Evolutionary conservation across 2,113 vertebrate genomes (phyloP).

Genomic region (Atlantisia rogersi): DNA sequence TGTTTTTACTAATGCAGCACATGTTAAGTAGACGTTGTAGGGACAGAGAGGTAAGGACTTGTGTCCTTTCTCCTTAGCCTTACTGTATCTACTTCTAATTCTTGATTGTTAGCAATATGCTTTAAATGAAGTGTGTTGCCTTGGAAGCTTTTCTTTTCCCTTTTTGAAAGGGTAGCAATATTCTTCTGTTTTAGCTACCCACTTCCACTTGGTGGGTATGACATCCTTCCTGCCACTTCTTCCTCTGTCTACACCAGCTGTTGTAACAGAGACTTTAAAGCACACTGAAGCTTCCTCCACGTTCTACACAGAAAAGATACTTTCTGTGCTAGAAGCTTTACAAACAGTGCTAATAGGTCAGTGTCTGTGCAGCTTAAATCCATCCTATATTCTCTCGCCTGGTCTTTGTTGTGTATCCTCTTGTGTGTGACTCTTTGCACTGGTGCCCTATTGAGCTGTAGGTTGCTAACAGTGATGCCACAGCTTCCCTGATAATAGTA

Average conservation of each 20-base stretch:
- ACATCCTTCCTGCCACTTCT: background rate
- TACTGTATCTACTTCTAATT: background rate
- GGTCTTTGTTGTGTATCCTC: background rate
- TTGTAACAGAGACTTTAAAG: background rate
- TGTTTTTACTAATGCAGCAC: background rate
- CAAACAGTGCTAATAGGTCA: background rate
- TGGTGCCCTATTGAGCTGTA: background rate
- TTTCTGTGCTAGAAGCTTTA: background rate
- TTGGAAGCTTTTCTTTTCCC: background rate
- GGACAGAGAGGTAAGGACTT: background rate
- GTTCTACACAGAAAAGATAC: background rate
- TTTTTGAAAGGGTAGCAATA: background rate
- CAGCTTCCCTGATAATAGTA: background rate
- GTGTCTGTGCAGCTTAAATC: background rate
- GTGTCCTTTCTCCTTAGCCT: background rate
- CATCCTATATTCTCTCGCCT: fast-evolving
- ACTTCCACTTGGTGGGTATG: background rate
- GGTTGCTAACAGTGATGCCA: background rate
- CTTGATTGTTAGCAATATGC: background rate
- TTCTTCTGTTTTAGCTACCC: background rate
- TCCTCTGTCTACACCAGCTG: background rate
- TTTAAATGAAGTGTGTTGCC: background rate
- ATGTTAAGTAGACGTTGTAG: background rate
- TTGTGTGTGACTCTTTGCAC: fast-evolving
- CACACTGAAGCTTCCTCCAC: background rate